Evolutionary conservation across 2,888 invertebrate species (phyloP), one percentile per base, ranked within the genome.

Genomic region (Acrobasis suavella): DNA sequence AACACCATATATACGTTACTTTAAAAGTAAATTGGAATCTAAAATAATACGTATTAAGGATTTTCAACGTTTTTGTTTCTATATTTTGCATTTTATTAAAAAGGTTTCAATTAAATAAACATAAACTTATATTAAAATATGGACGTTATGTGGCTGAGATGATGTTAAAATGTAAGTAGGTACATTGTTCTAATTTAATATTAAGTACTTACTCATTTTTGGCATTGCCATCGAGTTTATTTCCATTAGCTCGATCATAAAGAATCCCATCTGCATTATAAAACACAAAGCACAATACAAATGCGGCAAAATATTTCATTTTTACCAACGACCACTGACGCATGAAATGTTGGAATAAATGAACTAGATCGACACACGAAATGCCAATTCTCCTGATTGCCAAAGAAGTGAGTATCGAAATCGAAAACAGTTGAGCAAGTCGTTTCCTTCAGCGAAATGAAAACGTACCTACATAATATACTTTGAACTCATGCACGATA

Each of bases 161-260:
- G 3, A 22, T 22, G 3, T 22, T 22, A 22, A 22, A 22, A 22
- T 22, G 22, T 22, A 22, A 1, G 3, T 22, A 22, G 1, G 22
- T 22, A 22, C 22, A 2, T 22, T 39, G 10, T 39, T 39, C 6
- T 39, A 39, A 10, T 39, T 39, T 39, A 39, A 39, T 7, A 1
- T 22, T 12, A 39, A 39, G 8, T 46, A 58, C 52, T 61, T 50
- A 39, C n/a, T 51, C 38, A 51, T 16, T 55, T 58, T 6, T 68
- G 17, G 42, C 17, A 12, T 42, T 72, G 3, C 72, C 68, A n/a
- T 82, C 78, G 50, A 83, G 64, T 73, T 80, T 80, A 56, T 82
- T 79, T 17, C 86, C 89, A 65, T 77, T 82, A 65, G 77, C 83
- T 65, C 82, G 78, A 67, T 87, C 83, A 74, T 78, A 89, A 38